Percentiles rank a stretch among this genome's conserved stretches.
Conservation (phyloP, 2,888 invertebrate species). For the Phrixothrix hirtus region DNA sequence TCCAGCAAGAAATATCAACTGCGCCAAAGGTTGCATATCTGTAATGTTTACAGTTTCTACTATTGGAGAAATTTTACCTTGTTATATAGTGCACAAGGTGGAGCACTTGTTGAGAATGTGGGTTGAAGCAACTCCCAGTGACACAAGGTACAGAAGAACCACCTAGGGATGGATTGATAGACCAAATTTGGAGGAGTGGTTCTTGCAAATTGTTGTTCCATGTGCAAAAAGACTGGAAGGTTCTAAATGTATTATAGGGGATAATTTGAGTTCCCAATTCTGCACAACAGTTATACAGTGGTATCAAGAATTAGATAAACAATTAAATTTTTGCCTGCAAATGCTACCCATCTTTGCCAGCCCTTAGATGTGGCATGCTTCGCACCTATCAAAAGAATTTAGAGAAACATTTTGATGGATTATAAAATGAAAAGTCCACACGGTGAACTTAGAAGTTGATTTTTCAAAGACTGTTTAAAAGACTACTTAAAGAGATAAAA, state of each 20-base stretch:
- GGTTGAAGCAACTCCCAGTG: neutral
- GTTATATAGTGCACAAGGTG: neutral
- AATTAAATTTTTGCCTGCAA: too few relatives aligned
- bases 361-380: too few relatives aligned
- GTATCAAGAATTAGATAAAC: neutral
- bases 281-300: neutral
- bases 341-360: too few relatives aligned
- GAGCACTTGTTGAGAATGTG: neutral
- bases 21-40: neutral
- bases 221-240: neutral
- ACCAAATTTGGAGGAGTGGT: neutral
- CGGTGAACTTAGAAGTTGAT: neutral
- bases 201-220: neutral
- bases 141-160: neutral
- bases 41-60: conserved; percentile 1
- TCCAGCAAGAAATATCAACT: too few relatives aligned
- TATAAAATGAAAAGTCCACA: conserved; percentile 2
- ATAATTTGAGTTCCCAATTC: conserved; percentile 4
- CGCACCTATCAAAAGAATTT: too few relatives aligned
- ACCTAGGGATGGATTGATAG: neutral
- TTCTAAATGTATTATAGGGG: conserved; percentile 3
- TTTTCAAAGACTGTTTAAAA: neutral
- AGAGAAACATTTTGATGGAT: neutral
- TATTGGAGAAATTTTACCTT: conserved; percentile 1
- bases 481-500: neutral